Evolutionary conservation across 2,888 invertebrate species (phyloP), one percentile per base, ranked within the genome.

Genomic region (Aspidiotus destructor): DNA sequence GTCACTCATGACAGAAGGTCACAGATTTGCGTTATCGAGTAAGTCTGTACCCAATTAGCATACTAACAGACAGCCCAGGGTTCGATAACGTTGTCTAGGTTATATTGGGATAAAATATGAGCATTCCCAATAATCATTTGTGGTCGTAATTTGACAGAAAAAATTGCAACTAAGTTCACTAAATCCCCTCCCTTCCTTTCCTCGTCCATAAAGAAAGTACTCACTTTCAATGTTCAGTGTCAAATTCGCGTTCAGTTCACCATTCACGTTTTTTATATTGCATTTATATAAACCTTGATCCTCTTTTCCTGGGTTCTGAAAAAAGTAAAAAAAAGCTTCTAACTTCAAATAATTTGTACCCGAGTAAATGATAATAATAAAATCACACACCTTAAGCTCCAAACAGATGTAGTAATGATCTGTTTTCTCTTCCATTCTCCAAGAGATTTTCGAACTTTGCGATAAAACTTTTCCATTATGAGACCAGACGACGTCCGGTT

Each of bases 211-310:
- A 6, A 13, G 7, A 40, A 1, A 28, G 28, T 3, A 81, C 86
- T 84, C 82, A 94, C 94, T 95, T 87, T 96, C 95, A 80, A 98
- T 94, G 80, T 98, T 97, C 75, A 98, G 85, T 73, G 96, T 95
- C 73, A 97, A 84, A 80, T 97, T 97, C 71, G 96, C 96, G 78
- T 96, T 96, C 73, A 95, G 85, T 83, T 98, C 97, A 74, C 98
- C 99, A 77, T 92, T 86, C 75, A 87, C 85, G 80, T 97, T 98
- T 79, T 94, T 95, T 75, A 96, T 93, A 76, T 94, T 95, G 79
- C 98, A 97, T 79, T 97, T 96, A 82, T 98, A 99, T 72, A 96
- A 83, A 73, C 98, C 99, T 74, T 96, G 96, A 81, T 99, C 98
- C 76, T 92, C 91, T 72, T 92, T 85, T 76, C 91, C 91, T 72